phyloP scores from a whole-genome alignment of 1,140 invertebrate species.

The Zaprionus kolodkinae region DNA sequence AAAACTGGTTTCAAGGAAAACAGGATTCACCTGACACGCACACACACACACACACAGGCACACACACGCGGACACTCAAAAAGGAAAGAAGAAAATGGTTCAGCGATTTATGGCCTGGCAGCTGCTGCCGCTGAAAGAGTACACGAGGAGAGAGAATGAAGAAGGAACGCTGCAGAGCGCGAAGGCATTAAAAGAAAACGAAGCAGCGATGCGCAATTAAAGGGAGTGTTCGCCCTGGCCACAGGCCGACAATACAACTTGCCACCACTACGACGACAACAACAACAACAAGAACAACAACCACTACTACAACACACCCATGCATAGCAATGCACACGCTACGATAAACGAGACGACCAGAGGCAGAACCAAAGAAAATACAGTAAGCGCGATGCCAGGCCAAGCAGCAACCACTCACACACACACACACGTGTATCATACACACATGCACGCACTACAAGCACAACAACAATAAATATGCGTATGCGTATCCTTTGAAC shows the following conservation, averaged over 20 bases:
- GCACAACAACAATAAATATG: slow-evolving; percentile 22
- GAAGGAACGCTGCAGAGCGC: slow-evolving; percentile 39
- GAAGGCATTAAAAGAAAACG: slow-evolving; percentile 48
- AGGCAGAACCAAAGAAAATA: slow-evolving; percentile 42
- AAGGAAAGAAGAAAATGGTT: slow-evolving; percentile 70
- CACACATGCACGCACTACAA: slow-evolving; percentile 12
- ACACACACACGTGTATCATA: background rate
- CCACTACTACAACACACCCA: slow-evolving; percentile 38
- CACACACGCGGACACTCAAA: slow-evolving; percentile 18
- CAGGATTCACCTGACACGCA: slow-evolving; percentile 69
- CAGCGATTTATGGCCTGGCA: slow-evolving; percentile 70
- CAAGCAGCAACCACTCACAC: slow-evolving; percentile 53
- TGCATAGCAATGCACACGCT: slow-evolving; percentile 75
- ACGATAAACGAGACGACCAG: slow-evolving; percentile 7
- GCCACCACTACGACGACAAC: slow-evolving; percentile 31
- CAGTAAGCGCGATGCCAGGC: slow-evolving; percentile 43
- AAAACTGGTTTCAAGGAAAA: slow-evolving; percentile 80
- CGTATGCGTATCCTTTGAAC: slow-evolving; percentile 51
- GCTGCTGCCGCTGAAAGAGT: slow-evolving; percentile 33
- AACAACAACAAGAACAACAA: slow-evolving; percentile 26
- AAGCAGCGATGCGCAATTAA: slow-evolving; percentile 71
- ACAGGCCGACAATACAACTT: slow-evolving; percentile 44
- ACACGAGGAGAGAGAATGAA: slow-evolving; percentile 36
- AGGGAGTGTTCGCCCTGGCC: slow-evolving; percentile 48
- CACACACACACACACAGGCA: slow-evolving; percentile 20